Evolutionary conservation across 2,888 invertebrate species (phyloP).

Genomic region (Panopea generosa): DNA sequence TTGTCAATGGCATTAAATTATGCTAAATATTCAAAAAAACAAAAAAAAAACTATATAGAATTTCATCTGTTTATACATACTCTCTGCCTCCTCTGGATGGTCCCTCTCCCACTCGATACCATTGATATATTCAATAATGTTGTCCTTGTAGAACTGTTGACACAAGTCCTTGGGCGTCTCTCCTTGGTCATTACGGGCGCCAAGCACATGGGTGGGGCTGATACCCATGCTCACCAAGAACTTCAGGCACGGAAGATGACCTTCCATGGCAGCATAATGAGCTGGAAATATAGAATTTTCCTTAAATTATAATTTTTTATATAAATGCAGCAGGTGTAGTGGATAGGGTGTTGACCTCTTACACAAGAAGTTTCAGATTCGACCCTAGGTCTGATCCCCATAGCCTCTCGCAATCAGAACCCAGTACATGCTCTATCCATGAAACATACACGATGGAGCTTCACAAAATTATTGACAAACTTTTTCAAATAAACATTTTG

Average conservation of each 20-base stretch:
- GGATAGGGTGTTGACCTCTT: no score
- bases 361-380: no score
- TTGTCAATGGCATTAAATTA: no score
- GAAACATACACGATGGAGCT: no score
- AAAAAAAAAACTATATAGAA: no score
- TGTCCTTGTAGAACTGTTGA: conserved; percentile 85
- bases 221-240: conserved; percentile 82
- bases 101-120: conserved; percentile 85
- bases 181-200: conserved; percentile 85
- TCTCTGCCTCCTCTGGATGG: conserved; percentile 84
- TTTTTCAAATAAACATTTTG: no score
- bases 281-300: conserved; percentile 72
- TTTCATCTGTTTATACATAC: conserved; percentile 75
- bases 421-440: no score
- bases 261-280: conserved; percentile 85
- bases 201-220: conserved; percentile 79
- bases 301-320: conserved; percentile 5
- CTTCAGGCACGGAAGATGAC: conserved; percentile 84
- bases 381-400: no score
- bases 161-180: conserved; percentile 85
- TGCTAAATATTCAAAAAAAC: no score
- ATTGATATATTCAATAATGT: conserved; percentile 84
- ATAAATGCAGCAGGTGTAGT: background rate
- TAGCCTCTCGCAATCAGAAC: no score
- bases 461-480: no score